A percentile compares a stretch with the other conserved stretches of the same genome.
Evolutionary conservation across 2,113 vertebrate species (phyloP).

Genomic region (Cichladusa arquata): DNA sequence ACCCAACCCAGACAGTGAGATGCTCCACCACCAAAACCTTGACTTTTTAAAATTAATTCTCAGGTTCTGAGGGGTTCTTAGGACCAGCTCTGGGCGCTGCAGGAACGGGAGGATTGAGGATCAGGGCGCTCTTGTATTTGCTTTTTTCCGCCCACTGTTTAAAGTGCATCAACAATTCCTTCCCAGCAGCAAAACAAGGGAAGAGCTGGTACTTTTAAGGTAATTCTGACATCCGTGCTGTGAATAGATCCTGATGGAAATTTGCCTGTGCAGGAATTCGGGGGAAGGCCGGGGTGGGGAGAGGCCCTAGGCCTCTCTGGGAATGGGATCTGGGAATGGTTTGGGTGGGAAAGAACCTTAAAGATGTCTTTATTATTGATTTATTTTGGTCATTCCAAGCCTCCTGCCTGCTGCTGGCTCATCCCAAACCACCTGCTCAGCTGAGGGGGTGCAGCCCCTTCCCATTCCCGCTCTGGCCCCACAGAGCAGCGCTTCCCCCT

Average conservation of each 20-base stretch:
- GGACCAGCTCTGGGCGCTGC: neutral
- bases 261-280: neutral
- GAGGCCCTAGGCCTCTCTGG: neutral
- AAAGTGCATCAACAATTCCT: conserved; percentile 34
- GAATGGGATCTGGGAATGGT: neutral
- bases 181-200: conserved; percentile 29
- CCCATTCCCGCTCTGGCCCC: neutral
- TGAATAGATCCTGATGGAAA: neutral
- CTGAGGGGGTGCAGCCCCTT: neutral
- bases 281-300: fast-evolving
- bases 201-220: conserved; percentile 28
- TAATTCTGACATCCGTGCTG: conserved; percentile 1
- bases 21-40: neutral
- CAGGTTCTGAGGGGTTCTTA: neutral
- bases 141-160: neutral
- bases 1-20: neutral
- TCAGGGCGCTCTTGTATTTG: neutral
- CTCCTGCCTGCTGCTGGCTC: neutral
- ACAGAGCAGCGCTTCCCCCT: fast-evolving
- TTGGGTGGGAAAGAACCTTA: neutral
- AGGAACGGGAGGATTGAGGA: neutral
- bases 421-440: neutral
- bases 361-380: too few species aligned
- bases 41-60: neutral
- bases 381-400: neutral